Base-by-base conservation (phyloP, 2,113 vertebrate species). In the Neomonachus schauinslandi region DNA sequence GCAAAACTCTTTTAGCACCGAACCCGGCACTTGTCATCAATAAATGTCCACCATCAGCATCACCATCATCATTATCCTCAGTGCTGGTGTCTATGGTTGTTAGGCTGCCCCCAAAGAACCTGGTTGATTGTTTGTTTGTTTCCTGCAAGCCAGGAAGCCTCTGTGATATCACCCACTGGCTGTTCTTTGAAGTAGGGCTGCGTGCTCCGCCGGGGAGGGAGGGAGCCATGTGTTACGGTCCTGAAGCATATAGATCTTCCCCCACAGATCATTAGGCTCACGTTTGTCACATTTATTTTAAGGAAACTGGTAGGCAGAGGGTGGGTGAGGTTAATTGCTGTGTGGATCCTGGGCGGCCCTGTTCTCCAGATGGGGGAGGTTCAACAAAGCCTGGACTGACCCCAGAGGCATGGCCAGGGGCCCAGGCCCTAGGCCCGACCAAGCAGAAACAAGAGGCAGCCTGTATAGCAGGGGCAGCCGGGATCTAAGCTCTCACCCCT, bases 251-350 rank as follows among this genome's bases (percentile, higher is more conserved):
- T 98, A 98, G 84, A 97, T 98, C 98, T 98, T 98, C 94, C 91
- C 72, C 94, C 8, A 22, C n/a, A 88, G 97, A 95, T 95, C 98
- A 98, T 98, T 98, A 98, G 91, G 96, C 67, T 33, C 81, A 84
- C 5, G 94, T 87, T 91, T 98, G 98, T 98, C 98, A 98, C 98
- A 97, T 98, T 98, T 98, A 98, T 98, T 98, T 98, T 98, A 84
- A 98, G 98, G 98, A 98, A 98, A 59, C 98, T 63, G 82, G 97
- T 97, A 83, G 93, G 94, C 96, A 95, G 93, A 94, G 97, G 94
- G 94, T 97, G 97, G 95, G 85, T 36, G 98, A 97, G 97, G 98
- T 98, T 98, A 98, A 98, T 97, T 98, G 95, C 97, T 55, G 80
- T 46, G 24, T 55, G 83, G 97, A 97, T 92, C 57, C 95, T 13